These are phyloP conservation scores for Steinernema hermaphroditum DNA, from an alignment of 2,888 invertebrate species.

Conservation along the genomic window DNA sequence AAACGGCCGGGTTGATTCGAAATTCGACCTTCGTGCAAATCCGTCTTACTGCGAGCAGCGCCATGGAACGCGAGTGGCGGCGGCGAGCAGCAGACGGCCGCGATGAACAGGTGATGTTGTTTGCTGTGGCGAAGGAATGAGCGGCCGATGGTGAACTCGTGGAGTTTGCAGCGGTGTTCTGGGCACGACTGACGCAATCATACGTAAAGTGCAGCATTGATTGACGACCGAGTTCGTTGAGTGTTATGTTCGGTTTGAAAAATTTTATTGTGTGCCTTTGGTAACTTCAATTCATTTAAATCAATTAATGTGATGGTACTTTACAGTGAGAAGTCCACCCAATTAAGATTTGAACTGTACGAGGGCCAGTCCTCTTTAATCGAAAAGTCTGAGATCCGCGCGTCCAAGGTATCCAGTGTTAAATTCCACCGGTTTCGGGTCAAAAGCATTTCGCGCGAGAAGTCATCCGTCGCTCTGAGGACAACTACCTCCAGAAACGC, in stretches of 20 bases:
- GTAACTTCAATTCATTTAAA: too few relatives aligned
- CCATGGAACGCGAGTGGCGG: neutral
- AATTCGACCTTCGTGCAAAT: neutral
- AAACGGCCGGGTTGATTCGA: neutral
- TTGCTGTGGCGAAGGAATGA: neutral
- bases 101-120: neutral
- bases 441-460: too few relatives aligned
- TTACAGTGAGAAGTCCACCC: too few relatives aligned
- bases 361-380: too few relatives aligned
- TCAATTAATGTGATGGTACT: too few relatives aligned
- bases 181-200: neutral
- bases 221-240: neutral
- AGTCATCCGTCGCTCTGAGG: too few relatives aligned
- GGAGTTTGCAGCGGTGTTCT: neutral
- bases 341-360: too few relatives aligned
- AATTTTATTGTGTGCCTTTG: neutral
- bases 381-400: too few relatives aligned
- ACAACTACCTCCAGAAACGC: too few relatives aligned
- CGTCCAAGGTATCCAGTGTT: too few relatives aligned
- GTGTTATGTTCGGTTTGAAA: neutral
- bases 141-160: neutral
- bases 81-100: neutral
- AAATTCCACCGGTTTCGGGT: too few relatives aligned
- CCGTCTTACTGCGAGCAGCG: neutral
- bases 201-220: neutral